Evolutionary conservation across 2,797 vertebrate genomes (phyloP), one percentile per base, ranked within the genome.

Genomic region (Pelochelys cantorii): DNA sequence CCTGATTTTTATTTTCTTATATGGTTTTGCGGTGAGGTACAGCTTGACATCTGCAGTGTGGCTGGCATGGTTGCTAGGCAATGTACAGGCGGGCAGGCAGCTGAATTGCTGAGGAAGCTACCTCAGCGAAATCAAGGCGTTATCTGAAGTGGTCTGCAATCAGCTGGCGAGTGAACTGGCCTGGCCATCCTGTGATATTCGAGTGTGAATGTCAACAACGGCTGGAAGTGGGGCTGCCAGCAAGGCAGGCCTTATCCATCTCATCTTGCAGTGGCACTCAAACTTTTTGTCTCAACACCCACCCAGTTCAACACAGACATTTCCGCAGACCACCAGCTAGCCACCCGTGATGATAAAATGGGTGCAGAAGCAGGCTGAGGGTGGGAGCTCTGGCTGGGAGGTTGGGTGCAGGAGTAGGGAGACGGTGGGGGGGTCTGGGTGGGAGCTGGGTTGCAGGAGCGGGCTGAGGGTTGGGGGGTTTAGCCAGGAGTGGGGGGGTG

Each of bases 1-100:
- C 88, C 48, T n/a, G 89, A 53, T 11, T 89, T 86, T 88, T 92
- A 18, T 13, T 29, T 60, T 52, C 31, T 11, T 23, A 31, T 25
- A 79, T 57, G 80, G 74, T 91, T n/a, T 37, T 31, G 9, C 54
- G 65, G 56, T 83, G 90, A 52, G 57, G 78, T 93, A 77, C 55
- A 59, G 59, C 37, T 81, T 48, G 82, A 81, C 59, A n/a, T 74
- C 83, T 81, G 90, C 90, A 79, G 59, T 53, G 77, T 84, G 29
- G n/a, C 77, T 75, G 23, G 54, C 52, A 52, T 75, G 22, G 95
- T 97, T 96, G 93, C 95, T 97, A 96, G 92, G 94, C 92, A 97
- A 93, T 94, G 54, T 80, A 34, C 13, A 62, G 84, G 59, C 83
- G 79, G 60, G 59, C 65, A 71, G 53, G 54, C 60, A 34, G 27